Evolutionary conservation across 37 sponge, comb jelly and placozoan genomes (phyloP).

Genomic region (Petrosia ficiformis): DNA sequence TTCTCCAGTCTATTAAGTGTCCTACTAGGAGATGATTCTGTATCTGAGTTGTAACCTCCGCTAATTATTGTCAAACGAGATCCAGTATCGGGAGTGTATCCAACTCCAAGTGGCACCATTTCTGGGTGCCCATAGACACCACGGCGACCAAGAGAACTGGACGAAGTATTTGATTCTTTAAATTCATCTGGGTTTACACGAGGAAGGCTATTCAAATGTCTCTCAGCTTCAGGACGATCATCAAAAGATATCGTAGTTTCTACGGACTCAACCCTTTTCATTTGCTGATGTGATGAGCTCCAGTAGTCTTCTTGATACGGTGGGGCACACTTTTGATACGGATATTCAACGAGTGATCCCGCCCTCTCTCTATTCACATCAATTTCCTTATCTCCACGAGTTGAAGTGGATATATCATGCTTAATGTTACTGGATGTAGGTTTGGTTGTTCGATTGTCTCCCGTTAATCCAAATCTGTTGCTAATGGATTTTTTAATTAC

Average conservation of each 20-base stretch:
- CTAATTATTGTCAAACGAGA: not conserved
- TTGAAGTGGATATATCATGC: not conserved
- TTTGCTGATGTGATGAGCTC: not conserved
- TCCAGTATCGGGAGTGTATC: constrained; percentile 6
- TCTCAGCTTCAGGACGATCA: constrained; percentile 57
- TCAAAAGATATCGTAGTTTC: constrained; percentile 8
- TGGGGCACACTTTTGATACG: not conserved
- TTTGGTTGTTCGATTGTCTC: not conserved
- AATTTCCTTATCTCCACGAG: not conserved
- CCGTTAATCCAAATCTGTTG: constrained; percentile 11
- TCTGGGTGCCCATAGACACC: not conserved
- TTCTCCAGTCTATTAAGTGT: constrained; percentile 36
- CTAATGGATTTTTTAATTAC: constrained; percentile 29
- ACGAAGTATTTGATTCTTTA: not conserved
- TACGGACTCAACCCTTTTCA: not conserved
- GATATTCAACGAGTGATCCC: not conserved
- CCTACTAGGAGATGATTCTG: constrained; percentile 61
- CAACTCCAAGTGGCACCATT: not conserved
- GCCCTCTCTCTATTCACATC: not conserved
- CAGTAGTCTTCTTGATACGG: not conserved
- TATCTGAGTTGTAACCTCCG: constrained; percentile 60
- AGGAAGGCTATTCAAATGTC: constrained; percentile 48
- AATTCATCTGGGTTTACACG: not conserved
- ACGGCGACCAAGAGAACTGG: not conserved
- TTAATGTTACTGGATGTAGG: not conserved